phyloP scores from a whole-genome alignment of 2,113 vertebrate species.

The Dendrocopos noguchii region DNA sequence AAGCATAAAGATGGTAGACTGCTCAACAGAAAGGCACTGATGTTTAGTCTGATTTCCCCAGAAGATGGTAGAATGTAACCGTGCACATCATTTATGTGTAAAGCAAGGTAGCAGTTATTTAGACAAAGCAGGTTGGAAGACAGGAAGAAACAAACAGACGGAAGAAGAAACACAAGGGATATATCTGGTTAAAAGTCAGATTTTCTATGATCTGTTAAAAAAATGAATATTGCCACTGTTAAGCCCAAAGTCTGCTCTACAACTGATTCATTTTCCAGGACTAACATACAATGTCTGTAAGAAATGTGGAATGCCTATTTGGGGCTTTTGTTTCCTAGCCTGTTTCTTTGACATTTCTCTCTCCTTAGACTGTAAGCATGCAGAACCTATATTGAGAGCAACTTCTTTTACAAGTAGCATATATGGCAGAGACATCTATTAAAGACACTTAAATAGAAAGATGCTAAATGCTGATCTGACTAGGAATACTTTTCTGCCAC shows the following conservation, averaged over 20 bases:
- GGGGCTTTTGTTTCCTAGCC: background rate
- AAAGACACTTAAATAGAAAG: background rate
- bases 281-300: background rate
- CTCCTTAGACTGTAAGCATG: background rate
- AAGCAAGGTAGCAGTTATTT: constrained; percentile 79
- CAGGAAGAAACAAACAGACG: constrained; percentile 60
- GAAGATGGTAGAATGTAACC: constrained; percentile 75
- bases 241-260: background rate
- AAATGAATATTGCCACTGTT: background rate
- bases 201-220: constrained; percentile 30
- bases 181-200: constrained; percentile 75
- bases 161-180: constrained; percentile 79
- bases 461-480: background rate
- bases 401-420: background rate
- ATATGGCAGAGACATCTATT: background rate
- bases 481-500: background rate
- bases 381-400: background rate
- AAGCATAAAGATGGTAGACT: constrained; percentile 99
- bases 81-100: constrained; percentile 72
- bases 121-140: constrained; percentile 71
- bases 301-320: background rate
- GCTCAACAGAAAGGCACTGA: constrained; percentile 94
- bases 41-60: constrained; percentile 87
- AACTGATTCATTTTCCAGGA: background rate
- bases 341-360: background rate